Evolutionary conservation across 2,797 vertebrate genomes (phyloP).

Genomic region (Clangula hyemalis): DNA sequence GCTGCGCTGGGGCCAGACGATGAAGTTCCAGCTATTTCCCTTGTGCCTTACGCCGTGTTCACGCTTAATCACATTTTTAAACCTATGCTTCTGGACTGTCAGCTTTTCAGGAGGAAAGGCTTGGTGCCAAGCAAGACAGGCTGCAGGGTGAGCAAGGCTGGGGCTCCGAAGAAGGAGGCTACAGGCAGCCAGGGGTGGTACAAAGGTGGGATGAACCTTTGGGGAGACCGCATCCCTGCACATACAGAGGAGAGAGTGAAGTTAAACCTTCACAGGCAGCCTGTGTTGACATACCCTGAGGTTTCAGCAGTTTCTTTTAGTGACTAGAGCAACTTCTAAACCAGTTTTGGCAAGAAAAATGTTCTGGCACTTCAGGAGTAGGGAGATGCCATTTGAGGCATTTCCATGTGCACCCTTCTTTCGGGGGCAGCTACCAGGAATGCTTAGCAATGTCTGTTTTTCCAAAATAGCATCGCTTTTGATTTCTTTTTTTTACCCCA

Average conservation of each 20-base stretch:
- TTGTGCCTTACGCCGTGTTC: background rate
- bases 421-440: background rate
- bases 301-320: background rate
- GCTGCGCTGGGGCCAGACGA: background rate
- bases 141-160: background rate
- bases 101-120: background rate
- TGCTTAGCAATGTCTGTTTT: background rate
- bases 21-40: background rate
- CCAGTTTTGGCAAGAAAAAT: background rate
- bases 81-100: too few relatives aligned
- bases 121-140: background rate
- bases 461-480: background rate
- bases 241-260: background rate
- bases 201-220: background rate
- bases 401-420: background rate
- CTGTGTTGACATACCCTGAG: background rate
- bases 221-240: accelerated
- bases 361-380: background rate
- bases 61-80: background rate
- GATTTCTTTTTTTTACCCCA: background rate
- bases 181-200: background rate
- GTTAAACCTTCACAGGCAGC: background rate
- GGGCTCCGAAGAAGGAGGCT: accelerated
- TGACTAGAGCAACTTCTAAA: background rate
- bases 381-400: background rate